Conservation (phyloP, 2,888 invertebrate genomes). For the Heliconius aoede region DNA sequence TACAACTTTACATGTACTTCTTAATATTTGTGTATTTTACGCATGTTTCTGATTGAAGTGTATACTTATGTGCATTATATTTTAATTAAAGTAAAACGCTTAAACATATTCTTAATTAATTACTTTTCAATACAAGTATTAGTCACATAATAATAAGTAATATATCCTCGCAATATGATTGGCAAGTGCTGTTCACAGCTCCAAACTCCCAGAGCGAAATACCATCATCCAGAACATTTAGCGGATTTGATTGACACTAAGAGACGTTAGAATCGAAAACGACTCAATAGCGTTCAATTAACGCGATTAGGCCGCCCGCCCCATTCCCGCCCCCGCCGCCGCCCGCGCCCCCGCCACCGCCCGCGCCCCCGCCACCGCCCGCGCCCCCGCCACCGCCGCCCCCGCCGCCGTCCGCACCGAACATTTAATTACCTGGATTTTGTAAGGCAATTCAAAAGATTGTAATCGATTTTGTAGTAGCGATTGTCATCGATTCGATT, state of each 20-base stretch:
- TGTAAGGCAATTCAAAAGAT: conserved; percentile 17
- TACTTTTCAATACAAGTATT: background rate
- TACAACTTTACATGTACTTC: conserved; percentile 18
- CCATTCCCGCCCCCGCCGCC: conserved; percentile 1
- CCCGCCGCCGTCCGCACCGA: conserved; percentile 21
- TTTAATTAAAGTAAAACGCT: too few species aligned
- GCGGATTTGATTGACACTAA: conserved; percentile 20
- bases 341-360: background rate
- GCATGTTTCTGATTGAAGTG: too few species aligned
- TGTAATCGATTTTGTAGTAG: conserved; percentile 4
- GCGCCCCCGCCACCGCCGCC: background rate
- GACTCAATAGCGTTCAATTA: conserved; percentile 37
- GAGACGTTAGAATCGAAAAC: conserved; percentile 15
- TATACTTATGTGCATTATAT: too few species aligned
- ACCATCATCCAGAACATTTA: background rate
- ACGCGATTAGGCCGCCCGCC: conserved; percentile 22
- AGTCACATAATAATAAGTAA: background rate
- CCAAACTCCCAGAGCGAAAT: background rate
- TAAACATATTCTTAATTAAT: too few species aligned
- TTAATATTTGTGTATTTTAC: conserved; percentile 5
- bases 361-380: background rate
- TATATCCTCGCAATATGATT: background rate
- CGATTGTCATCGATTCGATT: conserved; percentile 5
- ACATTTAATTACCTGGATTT: conserved; percentile 32
- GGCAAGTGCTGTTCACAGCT: background rate